Evolutionary conservation across 2,113 vertebrate genomes (phyloP), one percentile per base, ranked within the genome.

Genomic region (Bostrychus sinensis): DNA sequence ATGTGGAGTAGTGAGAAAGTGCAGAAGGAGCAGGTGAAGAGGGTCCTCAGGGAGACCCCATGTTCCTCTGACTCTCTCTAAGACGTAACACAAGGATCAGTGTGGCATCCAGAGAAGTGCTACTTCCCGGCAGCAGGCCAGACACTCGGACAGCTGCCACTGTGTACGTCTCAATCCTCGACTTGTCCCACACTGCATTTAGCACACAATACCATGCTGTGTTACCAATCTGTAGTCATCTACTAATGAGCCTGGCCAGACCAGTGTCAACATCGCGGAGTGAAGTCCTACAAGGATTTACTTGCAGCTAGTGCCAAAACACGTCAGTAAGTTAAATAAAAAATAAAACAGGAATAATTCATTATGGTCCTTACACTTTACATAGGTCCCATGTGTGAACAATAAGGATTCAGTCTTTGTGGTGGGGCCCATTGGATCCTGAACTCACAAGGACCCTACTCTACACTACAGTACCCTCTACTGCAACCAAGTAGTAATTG

Each of bases 91-190:
- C 56, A 81, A 81, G 83, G 85, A 86, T 86, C 56, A 72, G 60
- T 20, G 39, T 57, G 83, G 77, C 77, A 89, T 87, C 62, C 72
- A 14, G 61, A 75, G 72, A 83, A 88, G 82, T 75, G 76, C 83
- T 81, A 75, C 86, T 80, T 75, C 60, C 78, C 30, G 87, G 89
- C 88, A 80, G 62, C 60, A 19, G 61, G 78, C 85, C 91, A 85
- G 84, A 69, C 75, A 64, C 69, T 80, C 39, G 53, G 83, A 72
- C 85, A 88, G 86, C 81, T 82, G 82, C 64, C 67, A 62, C 53
- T 2, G 25, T 62, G 43, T 41, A 54, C 50, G 55, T 76, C 59
- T 73, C 64, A 71, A 42, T 68, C 59, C 57, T 66, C 30, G 36
- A 58, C 56, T 66, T 74, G 69, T 65, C 56, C 56, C 72, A 56